Base-by-base conservation (phyloP, 2,888 invertebrate species). In the Pristionchus mayeri region DNA sequence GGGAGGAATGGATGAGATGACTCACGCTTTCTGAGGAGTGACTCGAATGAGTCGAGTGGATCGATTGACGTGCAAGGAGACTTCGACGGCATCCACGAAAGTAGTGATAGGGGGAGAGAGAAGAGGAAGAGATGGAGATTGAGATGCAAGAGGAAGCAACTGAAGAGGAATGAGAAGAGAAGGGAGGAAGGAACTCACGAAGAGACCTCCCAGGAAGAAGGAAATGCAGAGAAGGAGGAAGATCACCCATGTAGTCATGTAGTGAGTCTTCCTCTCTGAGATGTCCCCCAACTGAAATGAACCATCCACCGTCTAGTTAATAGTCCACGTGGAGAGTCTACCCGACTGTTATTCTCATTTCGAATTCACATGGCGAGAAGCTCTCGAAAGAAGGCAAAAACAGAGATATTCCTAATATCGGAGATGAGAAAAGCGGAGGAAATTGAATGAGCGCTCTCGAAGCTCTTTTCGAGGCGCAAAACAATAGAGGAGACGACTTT, bases 21-120 rank as follows among this genome's bases (percentile, higher is more conserved):
- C 76, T 78, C n/a, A 78, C 76, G 30, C 30, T 78, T 50, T 34
- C 50, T 78, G 76, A 1, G 13, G 27, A 18, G 50, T 78, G 21
- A 78, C 40, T 18, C 18, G 40, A 21, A 78, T 78, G 16, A 50
- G 30, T 11, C 48, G 30, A 30, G 50, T 50, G 4, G 76, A 30
- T 50, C 76, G 50, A 78, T 78, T 78, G 50, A 78, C 76, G 30
- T 78, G 76, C 18, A 78, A 30, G 34, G 76, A 48, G 4, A 40
- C 63, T 44, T 44, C 50, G 27, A 3, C 11, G 11, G 30, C 30
- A 24, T 48, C 21, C 30, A 50, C 4, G 21, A 78, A 16, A 11
- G 76, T 4, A n/a, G 30, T 16, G 76, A 48, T 78, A 50, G 40
- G 50, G 50, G 21, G 30, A 50, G n/a, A n/a, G 50, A 50, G 50